phyloP scores from a whole-genome alignment of 2,797 vertebrate species.

The Jordanella pulchra region DNA sequence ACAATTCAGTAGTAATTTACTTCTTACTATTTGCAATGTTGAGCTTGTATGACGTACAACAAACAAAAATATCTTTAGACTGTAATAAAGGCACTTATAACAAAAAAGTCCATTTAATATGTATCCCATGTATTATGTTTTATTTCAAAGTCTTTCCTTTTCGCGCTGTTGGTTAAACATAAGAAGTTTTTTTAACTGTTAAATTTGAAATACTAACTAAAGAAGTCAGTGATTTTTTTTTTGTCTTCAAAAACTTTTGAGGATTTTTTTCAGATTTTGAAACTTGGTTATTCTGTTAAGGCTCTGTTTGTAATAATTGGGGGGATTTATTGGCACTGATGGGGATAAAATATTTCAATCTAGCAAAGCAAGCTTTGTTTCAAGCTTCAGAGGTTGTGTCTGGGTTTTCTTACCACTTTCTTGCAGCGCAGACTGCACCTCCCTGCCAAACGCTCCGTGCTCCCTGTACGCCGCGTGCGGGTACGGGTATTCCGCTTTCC shows the following conservation, averaged over 20 bases:
- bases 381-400: background rate
- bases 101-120: no score
- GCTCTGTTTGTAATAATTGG: background rate
- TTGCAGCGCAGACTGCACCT: slow-evolving; percentile 82
- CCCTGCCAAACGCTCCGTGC: slow-evolving; percentile 84
- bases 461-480: slow-evolving; percentile 83
- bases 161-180: no score
- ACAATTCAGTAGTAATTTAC: background rate
- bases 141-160: no score
- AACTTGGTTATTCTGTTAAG: no score
- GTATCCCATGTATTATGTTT: no score
- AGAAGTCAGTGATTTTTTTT: no score
- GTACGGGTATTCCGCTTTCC: slow-evolving; percentile 88
- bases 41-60: background rate
- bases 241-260: background rate
- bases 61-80: background rate
- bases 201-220: no score
- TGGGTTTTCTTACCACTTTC: slow-evolving; percentile 80
- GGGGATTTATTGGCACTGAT: background rate
- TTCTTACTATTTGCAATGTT: background rate
- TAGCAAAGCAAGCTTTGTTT: background rate
- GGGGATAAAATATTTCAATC: background rate
- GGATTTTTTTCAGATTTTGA: no score
- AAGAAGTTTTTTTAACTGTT: no score
- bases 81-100: background rate